phyloP scores from a whole-genome alignment of 1,140 invertebrate species.

The Halyomorpha halys region DNA sequence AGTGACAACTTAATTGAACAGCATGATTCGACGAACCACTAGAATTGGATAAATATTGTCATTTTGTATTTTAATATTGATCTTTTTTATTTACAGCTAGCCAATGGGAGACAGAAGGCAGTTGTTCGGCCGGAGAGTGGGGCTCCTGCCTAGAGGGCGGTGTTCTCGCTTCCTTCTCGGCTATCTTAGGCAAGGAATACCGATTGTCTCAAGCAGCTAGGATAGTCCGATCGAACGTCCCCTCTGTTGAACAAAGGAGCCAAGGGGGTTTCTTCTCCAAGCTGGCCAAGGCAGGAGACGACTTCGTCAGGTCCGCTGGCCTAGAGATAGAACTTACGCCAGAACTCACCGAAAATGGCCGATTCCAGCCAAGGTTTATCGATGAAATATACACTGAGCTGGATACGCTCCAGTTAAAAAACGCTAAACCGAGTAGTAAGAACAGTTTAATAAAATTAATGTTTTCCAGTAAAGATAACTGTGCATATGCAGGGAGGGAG shows the following conservation, averaged over 20 bases:
- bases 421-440: conserved; percentile 66
- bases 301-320: conserved; percentile 64
- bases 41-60: too few species aligned
- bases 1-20: too few species aligned
- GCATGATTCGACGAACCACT: too few species aligned
- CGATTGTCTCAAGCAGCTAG: not conserved
- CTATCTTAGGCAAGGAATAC: not conserved
- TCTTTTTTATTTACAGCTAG: too few species aligned
- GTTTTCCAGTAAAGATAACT: too few species aligned
- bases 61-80: too few species aligned
- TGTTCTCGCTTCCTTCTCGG: conserved; percentile 2
- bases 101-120: conserved; percentile 7
- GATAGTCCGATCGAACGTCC: not conserved
- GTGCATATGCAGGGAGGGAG: too few species aligned
- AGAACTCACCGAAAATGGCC: conserved; percentile 51
- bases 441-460: conserved; percentile 27
- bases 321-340: conserved; percentile 59
- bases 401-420: conserved; percentile 67
- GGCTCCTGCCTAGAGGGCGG: not conserved
- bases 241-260: not conserved
- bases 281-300: conserved; percentile 52
- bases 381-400: conserved; percentile 73
- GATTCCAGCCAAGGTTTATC: conserved; percentile 64
- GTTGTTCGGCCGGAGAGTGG: conserved; percentile 4
- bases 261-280: conserved; percentile 52